These are phyloP conservation scores for Platorchestia sp. DNA, from an alignment of 1,140 invertebrate genomes.

Conservation along the genomic window DNA sequence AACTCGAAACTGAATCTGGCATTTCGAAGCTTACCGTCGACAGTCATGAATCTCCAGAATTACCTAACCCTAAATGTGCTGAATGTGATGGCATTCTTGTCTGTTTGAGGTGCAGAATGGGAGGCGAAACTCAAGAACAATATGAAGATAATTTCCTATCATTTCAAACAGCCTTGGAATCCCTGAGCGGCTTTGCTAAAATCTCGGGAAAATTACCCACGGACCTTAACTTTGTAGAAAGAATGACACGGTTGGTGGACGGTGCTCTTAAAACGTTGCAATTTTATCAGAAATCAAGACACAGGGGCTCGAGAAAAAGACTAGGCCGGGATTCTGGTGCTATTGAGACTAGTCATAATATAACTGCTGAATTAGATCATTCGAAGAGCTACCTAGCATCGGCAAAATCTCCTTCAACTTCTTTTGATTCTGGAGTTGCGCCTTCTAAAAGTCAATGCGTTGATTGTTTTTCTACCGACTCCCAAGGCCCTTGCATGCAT, in stretches of 20 bases:
- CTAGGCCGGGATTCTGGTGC: not conserved
- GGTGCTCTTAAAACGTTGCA: not conserved
- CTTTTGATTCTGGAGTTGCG: not conserved
- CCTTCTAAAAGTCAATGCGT: not conserved
- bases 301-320: not conserved
- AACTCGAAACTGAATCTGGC: not conserved
- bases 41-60: not conserved
- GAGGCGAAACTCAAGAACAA: not conserved
- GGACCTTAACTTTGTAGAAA: not conserved
- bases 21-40: not conserved
- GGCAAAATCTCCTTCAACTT: not conserved
- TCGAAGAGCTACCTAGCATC: not conserved
- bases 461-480: not conserved
- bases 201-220: not conserved
- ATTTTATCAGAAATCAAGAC: not conserved
- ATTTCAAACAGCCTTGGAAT: not conserved
- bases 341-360: not conserved
- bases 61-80: not conserved
- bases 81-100: not conserved
- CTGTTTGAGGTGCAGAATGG: conserved; percentile 1
- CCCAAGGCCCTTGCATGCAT: not conserved
- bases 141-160: not conserved
- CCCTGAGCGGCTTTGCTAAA: not conserved
- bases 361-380: not conserved
- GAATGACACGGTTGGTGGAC: conserved; percentile 4